phyloP scores from a whole-genome alignment of 2,797 vertebrate species.

The Peromyscus attwateri region DNA sequence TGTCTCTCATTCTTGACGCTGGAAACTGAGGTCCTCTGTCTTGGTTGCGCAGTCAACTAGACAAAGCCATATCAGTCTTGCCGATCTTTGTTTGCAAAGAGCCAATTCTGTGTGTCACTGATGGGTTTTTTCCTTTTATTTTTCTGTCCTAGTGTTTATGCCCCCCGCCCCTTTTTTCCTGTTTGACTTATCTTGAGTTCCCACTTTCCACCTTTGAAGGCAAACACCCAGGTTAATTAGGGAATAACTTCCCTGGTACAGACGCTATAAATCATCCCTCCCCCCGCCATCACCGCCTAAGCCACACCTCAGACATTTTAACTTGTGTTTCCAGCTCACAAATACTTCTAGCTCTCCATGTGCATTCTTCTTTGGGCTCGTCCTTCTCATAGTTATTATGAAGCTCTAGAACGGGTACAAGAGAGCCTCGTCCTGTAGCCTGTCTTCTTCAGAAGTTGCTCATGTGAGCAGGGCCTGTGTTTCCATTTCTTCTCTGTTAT shows the following conservation, averaged over 20 bases:
- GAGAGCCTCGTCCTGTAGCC: neutral
- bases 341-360: neutral
- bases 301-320: neutral
- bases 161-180: neutral
- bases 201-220: neutral
- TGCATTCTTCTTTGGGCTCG: neutral
- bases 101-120: neutral
- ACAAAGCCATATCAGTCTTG: neutral
- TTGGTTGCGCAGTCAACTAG: neutral
- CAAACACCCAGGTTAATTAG: neutral
- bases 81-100: neutral
- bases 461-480: fast-evolving
- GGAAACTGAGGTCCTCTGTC: neutral
- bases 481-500: neutral
- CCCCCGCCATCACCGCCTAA: neutral
- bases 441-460: neutral
- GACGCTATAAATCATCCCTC: neutral
- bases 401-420: neutral
- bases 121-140: neutral
- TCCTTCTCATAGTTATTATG: neutral
- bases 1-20: neutral
- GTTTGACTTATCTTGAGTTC: neutral
- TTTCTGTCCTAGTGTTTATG: neutral
- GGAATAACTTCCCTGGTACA: neutral
- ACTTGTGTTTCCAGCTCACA: neutral